Base-by-base conservation (phyloP, 2,888 invertebrate genomes). In the Torymus auratus region DNA sequence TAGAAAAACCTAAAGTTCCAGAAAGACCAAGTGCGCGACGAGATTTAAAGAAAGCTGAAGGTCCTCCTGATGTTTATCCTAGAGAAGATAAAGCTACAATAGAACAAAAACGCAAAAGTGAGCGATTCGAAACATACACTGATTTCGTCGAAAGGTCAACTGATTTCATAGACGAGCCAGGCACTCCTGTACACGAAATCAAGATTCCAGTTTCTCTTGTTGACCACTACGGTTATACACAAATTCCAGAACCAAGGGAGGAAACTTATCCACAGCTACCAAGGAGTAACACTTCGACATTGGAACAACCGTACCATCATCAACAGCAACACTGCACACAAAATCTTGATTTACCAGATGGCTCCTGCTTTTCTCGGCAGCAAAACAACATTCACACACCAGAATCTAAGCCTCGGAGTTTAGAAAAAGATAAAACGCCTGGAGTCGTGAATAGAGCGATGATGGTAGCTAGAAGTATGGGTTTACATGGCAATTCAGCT, bases 391-490 rank as follows among this genome's bases (percentile, higher is more conserved):
- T 58, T 53, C 20, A 64, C 1, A 71, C 81, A 62, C 52, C 83
- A 73, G 75, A 82, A 5, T 53, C 28, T 10, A 82, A 83, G 41
- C 78, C 77, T 0, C 71, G 70, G 64, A 84, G 69, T 50, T 12
- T 86, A 13, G 89, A 89, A 15, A 90, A 89, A 78, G 90, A 90
- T n/a, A 89, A 86, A 79, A 84, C 84, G 61, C 86, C 87, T 75
- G 90, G 91, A 20, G 89, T 91, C 52, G 90, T 91, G n/a, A 91
- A 90, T 74, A 87, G 91, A 84, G 91, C 91, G 10, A 91, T 91
- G 88, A 90, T 91, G 87, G 91, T 91, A 55, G 91, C 91, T 11
- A 89, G 91, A 78, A 91, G 91, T 79, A 90, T 91, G 60, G 91
- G 91, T 1, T 85, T 91, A 55, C 91, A 90, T 74, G 85, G 89